phyloP scores from a whole-genome alignment of 2,888 invertebrate genomes.

The Glaucopsyche alexis region DNA sequence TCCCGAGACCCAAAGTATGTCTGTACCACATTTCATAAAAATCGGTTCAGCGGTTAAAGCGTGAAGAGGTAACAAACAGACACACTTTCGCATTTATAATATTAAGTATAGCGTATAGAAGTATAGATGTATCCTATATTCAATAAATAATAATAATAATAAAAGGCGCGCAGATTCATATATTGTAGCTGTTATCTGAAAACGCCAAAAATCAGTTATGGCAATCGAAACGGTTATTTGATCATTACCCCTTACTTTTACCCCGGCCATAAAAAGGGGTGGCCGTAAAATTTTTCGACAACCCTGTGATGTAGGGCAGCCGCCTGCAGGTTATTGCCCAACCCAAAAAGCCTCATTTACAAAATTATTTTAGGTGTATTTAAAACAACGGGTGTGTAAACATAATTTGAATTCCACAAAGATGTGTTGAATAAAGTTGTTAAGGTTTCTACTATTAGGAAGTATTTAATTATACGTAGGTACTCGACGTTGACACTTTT shows the following conservation, averaged over 20 bases:
- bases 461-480: neutral
- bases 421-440: constrained; percentile 1
- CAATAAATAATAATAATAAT: too few species aligned
- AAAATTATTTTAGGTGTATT: constrained; percentile 26
- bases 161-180: neutral
- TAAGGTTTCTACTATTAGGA: too few species aligned
- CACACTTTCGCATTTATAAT: too few species aligned
- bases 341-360: constrained; percentile 14
- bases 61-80: too few species aligned
- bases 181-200: neutral
- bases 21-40: too few species aligned
- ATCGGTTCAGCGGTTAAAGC: too few species aligned
- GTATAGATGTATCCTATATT: too few species aligned
- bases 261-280: constrained; percentile 21
- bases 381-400: constrained; percentile 12
- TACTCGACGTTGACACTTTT: too few species aligned
- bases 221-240: neutral
- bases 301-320: constrained; percentile 6
- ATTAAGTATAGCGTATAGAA: too few species aligned
- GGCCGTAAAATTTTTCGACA: constrained; percentile 10
- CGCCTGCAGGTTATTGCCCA: constrained; percentile 23
- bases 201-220: constrained; percentile 10
- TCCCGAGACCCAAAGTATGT: too few species aligned
- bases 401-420: constrained; percentile 11
- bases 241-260: constrained; percentile 1